phyloP scores from a whole-genome alignment of 2,113 vertebrate genomes.

The Ptychochromis oligacanthus region DNA sequence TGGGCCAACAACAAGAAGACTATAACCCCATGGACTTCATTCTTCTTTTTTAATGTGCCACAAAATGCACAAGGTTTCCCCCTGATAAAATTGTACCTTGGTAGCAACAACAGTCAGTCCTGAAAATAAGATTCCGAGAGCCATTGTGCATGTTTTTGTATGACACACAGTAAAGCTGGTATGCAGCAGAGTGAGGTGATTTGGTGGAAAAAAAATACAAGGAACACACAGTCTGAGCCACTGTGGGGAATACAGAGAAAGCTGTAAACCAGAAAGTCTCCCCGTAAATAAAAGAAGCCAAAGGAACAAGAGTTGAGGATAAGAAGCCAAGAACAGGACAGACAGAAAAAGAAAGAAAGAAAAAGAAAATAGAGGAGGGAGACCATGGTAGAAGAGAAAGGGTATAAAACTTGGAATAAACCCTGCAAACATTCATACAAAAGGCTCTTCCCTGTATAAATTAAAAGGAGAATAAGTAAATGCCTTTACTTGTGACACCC shows the following conservation, averaged over 20 bases:
- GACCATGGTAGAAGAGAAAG: background rate
- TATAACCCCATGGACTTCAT: background rate
- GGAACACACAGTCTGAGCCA: slow-evolving; percentile 38
- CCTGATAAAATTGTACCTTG: slow-evolving; percentile 32
- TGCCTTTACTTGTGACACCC: background rate
- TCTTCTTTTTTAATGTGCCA: background rate
- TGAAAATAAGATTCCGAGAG: slow-evolving; percentile 13
- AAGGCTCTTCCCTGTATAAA: slow-evolving; percentile 2
- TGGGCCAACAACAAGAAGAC: background rate
- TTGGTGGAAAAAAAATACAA: slow-evolving; percentile 55
- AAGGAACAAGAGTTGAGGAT: slow-evolving; percentile 2
- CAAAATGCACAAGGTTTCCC: slow-evolving; percentile 23
- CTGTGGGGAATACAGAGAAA: slow-evolving; percentile 33
- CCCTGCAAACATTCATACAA: slow-evolving; percentile 8
- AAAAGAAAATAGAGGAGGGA: slow-evolving; percentile 14
- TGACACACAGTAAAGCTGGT: slow-evolving; percentile 61
- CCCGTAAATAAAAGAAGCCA: slow-evolving; percentile 50
- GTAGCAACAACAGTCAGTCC: slow-evolving; percentile 5
- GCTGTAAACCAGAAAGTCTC: slow-evolving; percentile 63
- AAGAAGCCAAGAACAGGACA: background rate
- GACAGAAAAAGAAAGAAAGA: slow-evolving; percentile 20
- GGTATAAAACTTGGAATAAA: slow-evolving; percentile 5
- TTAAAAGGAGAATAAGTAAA: slow-evolving; percentile 20
- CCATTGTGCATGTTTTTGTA: slow-evolving; percentile 55
- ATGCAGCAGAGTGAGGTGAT: slow-evolving; percentile 41